Evolutionary conservation across 2,888 invertebrate genomes (phyloP).

Genomic region (Parnassius orleans): DNA sequence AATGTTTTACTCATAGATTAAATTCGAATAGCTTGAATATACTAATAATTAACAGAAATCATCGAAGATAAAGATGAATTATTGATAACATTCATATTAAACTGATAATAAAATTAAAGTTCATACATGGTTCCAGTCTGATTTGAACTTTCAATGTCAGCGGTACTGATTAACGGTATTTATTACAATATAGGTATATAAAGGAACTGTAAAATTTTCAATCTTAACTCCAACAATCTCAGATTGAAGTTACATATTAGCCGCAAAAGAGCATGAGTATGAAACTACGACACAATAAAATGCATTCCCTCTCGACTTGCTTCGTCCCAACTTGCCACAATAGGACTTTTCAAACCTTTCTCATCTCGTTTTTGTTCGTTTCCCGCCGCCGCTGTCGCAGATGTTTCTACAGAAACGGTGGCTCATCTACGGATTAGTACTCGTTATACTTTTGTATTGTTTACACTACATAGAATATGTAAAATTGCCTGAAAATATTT

Average conservation of each 20-base stretch:
- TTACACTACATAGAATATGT: constrained; percentile 49
- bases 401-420: constrained; percentile 64
- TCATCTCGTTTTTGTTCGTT: constrained; percentile 76
- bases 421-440: constrained; percentile 76
- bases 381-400: constrained; percentile 57
- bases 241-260: constrained; percentile 18
- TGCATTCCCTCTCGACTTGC: constrained; percentile 41
- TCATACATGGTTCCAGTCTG: too few relatives aligned
- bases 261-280: constrained; percentile 30
- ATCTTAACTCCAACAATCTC: too few relatives aligned
- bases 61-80: too few relatives aligned
- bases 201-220: too few relatives aligned
- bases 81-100: too few relatives aligned
- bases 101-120: too few relatives aligned
- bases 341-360: constrained; percentile 73
- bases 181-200: too few relatives aligned
- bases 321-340: constrained; percentile 68
- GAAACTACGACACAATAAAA: constrained; percentile 32
- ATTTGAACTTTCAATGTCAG: too few relatives aligned
- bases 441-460: constrained; percentile 69
- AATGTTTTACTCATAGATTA: too few relatives aligned
- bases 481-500: constrained; percentile 4
- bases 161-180: too few relatives aligned
- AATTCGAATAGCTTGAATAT: too few relatives aligned
- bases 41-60: too few relatives aligned